Base-by-base conservation (phyloP, 2,888 invertebrate genomes). In the Pyralis farinalis region DNA sequence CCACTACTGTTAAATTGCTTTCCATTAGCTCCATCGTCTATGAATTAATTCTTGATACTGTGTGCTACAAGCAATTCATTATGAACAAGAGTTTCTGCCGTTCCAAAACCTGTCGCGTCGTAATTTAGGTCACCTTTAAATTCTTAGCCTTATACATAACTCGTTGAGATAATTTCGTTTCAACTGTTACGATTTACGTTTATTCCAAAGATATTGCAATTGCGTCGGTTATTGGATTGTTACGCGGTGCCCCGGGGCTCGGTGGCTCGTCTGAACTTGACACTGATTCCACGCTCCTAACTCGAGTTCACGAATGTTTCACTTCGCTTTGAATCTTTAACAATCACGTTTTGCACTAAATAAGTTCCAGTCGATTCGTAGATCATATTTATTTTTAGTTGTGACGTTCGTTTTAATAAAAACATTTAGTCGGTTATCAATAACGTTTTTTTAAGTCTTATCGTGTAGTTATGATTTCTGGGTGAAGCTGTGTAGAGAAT, bases 261-360 rank as follows among this genome's bases (percentile, higher is more conserved):
- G 36, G 41, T 40, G 42, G 40, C 42, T 44, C 34, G 35, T 32
- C 43, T 55, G 58, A 58, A 65, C 63, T 63, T 65, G 62, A 60
- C 63, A 60, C 50, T 51, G 44, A 55, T 62, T 51, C 47, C 37
- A 45, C 44, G 48, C 45, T 42, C 44, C 46, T 43, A 50, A 44
- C 34, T 36, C 38, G 12, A 37, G 43, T 44, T 41, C 39, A 40
- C 40, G 16, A n/a, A 42, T 6, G 27, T 7, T 9, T 4, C 7
- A 9, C 27, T 16, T 35, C 5, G n/a, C 27, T 35, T 11, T 22
- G n/a, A 25, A 10, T 11, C 3, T 12, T 21, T 28, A 10, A 32
- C 32, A 5, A 32, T 25, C 7, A 25, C n/a, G 25, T n/a, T 25
- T 25, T 25, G 25, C 25, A 8, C 7, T 7, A 25, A 25, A 25